Conservation (phyloP, 2,888 invertebrate species). For the Dryadula phaetusa region DNA sequence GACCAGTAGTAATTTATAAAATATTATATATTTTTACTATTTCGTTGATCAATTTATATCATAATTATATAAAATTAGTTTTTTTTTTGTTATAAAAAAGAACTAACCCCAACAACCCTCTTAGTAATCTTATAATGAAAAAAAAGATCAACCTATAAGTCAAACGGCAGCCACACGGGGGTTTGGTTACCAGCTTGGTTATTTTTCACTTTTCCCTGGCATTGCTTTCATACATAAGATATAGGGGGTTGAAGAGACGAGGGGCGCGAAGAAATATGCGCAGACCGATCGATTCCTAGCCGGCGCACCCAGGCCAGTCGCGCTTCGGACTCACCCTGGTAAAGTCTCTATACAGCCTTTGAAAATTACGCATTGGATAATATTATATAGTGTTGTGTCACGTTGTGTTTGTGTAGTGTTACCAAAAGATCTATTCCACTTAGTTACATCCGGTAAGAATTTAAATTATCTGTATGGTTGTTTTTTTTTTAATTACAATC, state of each 20-base stretch:
- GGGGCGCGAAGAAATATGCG: constrained; percentile 68
- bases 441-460: constrained; percentile 44
- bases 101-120: background rate
- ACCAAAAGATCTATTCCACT: constrained; percentile 4
- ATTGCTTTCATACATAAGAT: constrained; percentile 81
- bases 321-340: constrained; percentile 58
- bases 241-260: constrained; percentile 70
- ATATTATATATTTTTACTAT: no score
- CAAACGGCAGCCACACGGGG: constrained; percentile 45
- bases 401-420: constrained; percentile 53
- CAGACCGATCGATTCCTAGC: constrained; percentile 71
- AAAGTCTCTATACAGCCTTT: constrained; percentile 51
- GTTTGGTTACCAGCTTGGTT: constrained; percentile 48
- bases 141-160: constrained; percentile 31
- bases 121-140: constrained; percentile 9
- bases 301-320: constrained; percentile 74
- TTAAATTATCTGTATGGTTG: constrained; percentile 10
- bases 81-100: no score
- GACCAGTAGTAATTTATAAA: no score
- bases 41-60: no score
- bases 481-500: constrained; percentile 14
- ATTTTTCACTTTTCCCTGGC: constrained; percentile 70
- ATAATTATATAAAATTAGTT: no score
- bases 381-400: constrained; percentile 52
- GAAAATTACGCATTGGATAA: constrained; percentile 71